Conservation (phyloP, 2,888 invertebrate species). For the Scaptomyza reducta region DNA sequence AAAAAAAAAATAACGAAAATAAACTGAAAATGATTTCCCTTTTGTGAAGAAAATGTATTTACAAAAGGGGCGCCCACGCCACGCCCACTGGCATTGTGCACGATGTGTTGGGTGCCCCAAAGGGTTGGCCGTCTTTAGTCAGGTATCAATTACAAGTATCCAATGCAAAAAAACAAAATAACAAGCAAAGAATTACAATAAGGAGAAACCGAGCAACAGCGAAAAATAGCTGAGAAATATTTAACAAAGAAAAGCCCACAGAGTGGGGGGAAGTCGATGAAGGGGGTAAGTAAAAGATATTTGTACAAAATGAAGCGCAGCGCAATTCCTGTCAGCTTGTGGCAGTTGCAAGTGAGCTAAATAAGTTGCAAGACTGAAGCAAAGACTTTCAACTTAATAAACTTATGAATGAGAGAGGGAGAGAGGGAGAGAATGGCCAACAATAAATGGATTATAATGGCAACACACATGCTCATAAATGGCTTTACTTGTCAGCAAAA, state of each 20-base stretch:
- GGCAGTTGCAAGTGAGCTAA: conserved; percentile 40
- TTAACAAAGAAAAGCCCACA: conserved; percentile 22
- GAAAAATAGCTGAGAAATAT: conserved; percentile 15
- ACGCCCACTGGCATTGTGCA: conserved; percentile 46
- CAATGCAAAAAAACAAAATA: conserved; percentile 79
- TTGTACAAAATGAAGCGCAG: conserved; percentile 52
- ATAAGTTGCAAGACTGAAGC: background rate
- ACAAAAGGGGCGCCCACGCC: conserved; percentile 56
- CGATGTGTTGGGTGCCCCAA: background rate
- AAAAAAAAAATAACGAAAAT: conserved; percentile 8
- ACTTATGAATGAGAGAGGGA: background rate
- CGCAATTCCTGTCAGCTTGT: conserved; percentile 47
- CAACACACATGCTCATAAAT: conserved; percentile 25
- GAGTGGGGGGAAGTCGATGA: no score
- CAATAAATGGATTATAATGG: conserved; percentile 41
- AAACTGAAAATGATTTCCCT: conserved; percentile 49
- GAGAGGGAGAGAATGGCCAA: conserved; percentile 14
- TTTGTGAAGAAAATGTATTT: conserved; percentile 65
- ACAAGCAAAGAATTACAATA: conserved; percentile 62
- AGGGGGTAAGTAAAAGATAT: conserved; percentile 34
- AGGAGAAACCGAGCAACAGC: conserved; percentile 21
- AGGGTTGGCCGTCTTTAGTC: conserved; percentile 7
- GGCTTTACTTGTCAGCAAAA: conserved; percentile 15
- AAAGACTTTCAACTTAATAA: conserved; percentile 14
- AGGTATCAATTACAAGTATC: conserved; percentile 75